Evolutionary conservation across 2,113 vertebrate species (phyloP).

Genomic region (Turdus rufiventris): DNA sequence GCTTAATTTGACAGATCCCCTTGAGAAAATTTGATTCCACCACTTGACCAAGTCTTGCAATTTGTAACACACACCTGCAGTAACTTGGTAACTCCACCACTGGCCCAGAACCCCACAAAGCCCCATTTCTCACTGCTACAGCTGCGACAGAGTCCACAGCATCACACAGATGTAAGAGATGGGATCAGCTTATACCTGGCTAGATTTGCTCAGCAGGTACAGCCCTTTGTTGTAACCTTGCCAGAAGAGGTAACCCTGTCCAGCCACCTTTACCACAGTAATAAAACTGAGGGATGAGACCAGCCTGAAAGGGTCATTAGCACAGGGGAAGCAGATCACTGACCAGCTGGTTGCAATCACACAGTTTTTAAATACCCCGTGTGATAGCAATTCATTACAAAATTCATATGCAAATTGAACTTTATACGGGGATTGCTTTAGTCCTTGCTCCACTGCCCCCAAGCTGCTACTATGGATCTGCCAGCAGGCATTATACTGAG

Average conservation of each 20-base stretch:
- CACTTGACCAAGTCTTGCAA: neutral
- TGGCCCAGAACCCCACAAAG: too few relatives aligned
- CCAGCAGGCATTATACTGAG: rapidly evolving
- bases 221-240: neutral
- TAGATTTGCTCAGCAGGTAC: neutral
- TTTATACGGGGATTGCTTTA: neutral
- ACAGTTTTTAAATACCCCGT: neutral
- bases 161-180: neutral
- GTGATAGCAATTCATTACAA: neutral
- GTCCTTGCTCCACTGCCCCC: neutral
- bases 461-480: neutral
- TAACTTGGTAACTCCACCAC: neutral
- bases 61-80: neutral
- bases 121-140: rapidly evolving
- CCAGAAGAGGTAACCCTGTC: neutral
- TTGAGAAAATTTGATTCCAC: neutral
- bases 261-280: neutral
- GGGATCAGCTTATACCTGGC: neutral
- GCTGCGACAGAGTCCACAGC: neutral
- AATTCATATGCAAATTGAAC: neutral
- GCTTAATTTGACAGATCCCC: neutral
- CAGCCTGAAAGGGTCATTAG: neutral
- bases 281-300: neutral
- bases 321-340: neutral
- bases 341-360: neutral